Conservation (phyloP, 2,113 vertebrate species). For the Gila orcuttii region DNA sequence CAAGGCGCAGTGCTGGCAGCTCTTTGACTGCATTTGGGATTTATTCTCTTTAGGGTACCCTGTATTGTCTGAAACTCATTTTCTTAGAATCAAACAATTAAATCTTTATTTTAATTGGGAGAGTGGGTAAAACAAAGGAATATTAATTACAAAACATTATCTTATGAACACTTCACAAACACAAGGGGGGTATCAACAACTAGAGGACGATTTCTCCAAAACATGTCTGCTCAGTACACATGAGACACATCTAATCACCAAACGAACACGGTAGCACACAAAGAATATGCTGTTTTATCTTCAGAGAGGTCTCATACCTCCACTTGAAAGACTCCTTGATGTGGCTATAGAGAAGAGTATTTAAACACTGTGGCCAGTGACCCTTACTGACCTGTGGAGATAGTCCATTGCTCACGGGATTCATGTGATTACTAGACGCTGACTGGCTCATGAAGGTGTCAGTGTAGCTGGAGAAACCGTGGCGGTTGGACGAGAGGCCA, state of each 20-base stretch:
- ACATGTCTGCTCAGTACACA: conserved; percentile 42
- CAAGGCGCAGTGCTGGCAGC: conserved; percentile 30
- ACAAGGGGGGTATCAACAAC: conserved; percentile 47
- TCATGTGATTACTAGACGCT: conserved; percentile 89
- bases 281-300: conserved; percentile 52
- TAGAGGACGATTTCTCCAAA: conserved; percentile 32
- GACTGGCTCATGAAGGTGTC: conserved; percentile 93
- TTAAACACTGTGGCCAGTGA: conserved; percentile 55
- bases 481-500: conserved; percentile 82
- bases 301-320: conserved; percentile 54
- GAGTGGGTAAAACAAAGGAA: conserved; percentile 40
- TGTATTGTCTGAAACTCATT: conserved; percentile 53
- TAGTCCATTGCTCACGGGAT: conserved; percentile 91
- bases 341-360: conserved; percentile 51
- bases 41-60: conserved; percentile 54
- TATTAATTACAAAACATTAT: conserved; percentile 60
- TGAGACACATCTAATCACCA: conserved; percentile 52
- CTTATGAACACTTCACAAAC: conserved; percentile 50
- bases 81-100: conserved; percentile 50
- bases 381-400: conserved; percentile 87
- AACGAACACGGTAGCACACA: conserved; percentile 42
- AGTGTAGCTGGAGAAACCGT: conserved; percentile 93
- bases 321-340: conserved; percentile 58
- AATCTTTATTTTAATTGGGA: conserved; percentile 56
- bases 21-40: conserved; percentile 45